Conservation (phyloP, 2,888 invertebrate species). For the Ichneumon xanthorius region DNA sequence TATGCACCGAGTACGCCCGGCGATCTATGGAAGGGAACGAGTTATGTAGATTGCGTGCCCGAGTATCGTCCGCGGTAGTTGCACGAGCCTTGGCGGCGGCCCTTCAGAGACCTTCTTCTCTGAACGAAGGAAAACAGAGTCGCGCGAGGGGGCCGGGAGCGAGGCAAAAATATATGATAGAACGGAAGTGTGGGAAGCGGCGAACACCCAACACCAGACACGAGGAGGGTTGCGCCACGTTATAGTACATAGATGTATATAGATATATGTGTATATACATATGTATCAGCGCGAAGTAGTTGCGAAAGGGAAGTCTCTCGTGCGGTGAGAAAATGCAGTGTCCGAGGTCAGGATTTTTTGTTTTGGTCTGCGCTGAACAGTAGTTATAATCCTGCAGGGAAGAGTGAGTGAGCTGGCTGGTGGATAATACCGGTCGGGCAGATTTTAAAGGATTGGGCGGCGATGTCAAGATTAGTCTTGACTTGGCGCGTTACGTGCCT, state of each 20-base stretch:
- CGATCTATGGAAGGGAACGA: slow-evolving; percentile 56
- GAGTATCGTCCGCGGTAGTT: slow-evolving; percentile 68
- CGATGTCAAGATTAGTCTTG: neutral
- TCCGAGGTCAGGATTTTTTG: slow-evolving; percentile 31
- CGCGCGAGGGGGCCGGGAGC: slow-evolving; percentile 47
- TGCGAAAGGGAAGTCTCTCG: neutral
- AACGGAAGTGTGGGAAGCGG: slow-evolving; percentile 48
- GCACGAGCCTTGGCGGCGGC: slow-evolving; percentile 52
- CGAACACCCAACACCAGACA: slow-evolving; percentile 1
- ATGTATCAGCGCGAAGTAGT: neutral
- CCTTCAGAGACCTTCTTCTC: slow-evolving; percentile 47
- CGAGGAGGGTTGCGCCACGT: neutral
- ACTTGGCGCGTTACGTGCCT: no score
- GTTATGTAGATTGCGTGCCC: slow-evolving; percentile 71
- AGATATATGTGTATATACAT: neutral
- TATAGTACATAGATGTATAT: neutral
- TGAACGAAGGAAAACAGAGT: slow-evolving; percentile 50
- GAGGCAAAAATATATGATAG: slow-evolving; percentile 54
- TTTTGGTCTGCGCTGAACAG: neutral
- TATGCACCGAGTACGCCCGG: slow-evolving; percentile 3
- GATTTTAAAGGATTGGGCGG: neutral
- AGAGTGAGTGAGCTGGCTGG: no score
- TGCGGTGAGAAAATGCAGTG: slow-evolving; percentile 33
- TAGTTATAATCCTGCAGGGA: neutral
- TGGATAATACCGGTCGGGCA: no score